These are phyloP conservation scores for Seira ritae DNA, from an alignment of 2,888 invertebrate species.

Conservation along the genomic window DNA sequence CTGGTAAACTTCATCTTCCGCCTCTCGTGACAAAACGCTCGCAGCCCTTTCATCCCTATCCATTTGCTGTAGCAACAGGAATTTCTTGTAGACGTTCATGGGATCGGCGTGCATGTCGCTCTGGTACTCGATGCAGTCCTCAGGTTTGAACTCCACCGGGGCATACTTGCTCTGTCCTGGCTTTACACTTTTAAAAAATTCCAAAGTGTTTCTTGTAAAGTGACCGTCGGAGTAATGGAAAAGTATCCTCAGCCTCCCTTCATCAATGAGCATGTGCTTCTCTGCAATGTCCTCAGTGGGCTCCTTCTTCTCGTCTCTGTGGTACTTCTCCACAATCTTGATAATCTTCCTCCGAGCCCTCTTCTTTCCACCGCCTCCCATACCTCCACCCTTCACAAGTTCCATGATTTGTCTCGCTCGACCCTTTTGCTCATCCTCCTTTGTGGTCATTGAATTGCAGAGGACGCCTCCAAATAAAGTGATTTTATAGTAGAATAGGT, in stretches of 20 bases:
- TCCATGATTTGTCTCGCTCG: slow-evolving; percentile 64
- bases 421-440: slow-evolving; percentile 55
- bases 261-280: slow-evolving; percentile 67
- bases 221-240: slow-evolving; percentile 65
- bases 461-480: slow-evolving; percentile 68
- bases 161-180: slow-evolving; percentile 54
- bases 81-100: slow-evolving; percentile 66
- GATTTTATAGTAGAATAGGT: slow-evolving; percentile 66
- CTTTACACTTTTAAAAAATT: slow-evolving; percentile 66
- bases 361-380: slow-evolving; percentile 53
- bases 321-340: slow-evolving; percentile 70
- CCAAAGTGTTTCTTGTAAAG: slow-evolving; percentile 65
- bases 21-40: slow-evolving; percentile 58
- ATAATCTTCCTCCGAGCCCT: slow-evolving; percentile 64
- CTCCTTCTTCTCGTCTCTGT: slow-evolving; percentile 54
- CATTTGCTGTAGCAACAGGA: slow-evolving; percentile 61
- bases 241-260: slow-evolving; percentile 63
- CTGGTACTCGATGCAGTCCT: slow-evolving; percentile 66
- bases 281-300: slow-evolving; percentile 68
- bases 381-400: slow-evolving; percentile 58
- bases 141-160: slow-evolving; percentile 63
- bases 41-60: slow-evolving; percentile 63
- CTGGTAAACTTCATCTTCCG: slow-evolving; percentile 68
- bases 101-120: slow-evolving; percentile 64
- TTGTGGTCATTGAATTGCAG: slow-evolving; percentile 63